Evolutionary conservation across 2,113 vertebrate genomes (phyloP).

Genomic region (Brachypodius melanocephalos): DNA sequence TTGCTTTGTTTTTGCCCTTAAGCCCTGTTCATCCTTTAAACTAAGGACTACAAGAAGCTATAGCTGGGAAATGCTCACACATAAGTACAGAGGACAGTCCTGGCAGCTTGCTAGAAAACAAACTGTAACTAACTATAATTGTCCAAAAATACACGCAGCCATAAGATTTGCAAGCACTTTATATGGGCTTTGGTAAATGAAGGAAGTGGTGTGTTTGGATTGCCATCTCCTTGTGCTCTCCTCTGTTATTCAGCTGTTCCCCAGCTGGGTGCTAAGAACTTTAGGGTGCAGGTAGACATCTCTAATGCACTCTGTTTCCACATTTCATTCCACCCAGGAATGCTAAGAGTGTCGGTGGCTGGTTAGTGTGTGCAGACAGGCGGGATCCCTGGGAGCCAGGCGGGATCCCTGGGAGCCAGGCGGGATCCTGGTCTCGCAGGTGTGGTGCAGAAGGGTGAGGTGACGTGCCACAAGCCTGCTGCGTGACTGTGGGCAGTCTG

Average conservation of each 20-base stretch:
- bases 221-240: not conserved
- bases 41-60: not conserved
- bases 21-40: not conserved
- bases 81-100: not conserved
- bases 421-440: fast-evolving
- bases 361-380: not conserved
- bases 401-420: not conserved
- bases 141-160: not conserved
- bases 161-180: not conserved
- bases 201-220: not conserved
- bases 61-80: not conserved
- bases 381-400: not conserved
- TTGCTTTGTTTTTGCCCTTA: not conserved
- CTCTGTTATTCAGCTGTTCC: not conserved
- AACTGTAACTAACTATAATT: not conserved
- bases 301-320: not conserved
- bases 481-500: not conserved
- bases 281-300: not conserved
- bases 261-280: not conserved
- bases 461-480: not conserved
- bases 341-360: not conserved
- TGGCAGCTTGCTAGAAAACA: not conserved
- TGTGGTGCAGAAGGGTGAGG: not conserved
- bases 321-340: not conserved
- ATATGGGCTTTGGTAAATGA: not conserved